phyloP scores from a whole-genome alignment of 2,888 invertebrate genomes.

The Operophtera brumata region DNA sequence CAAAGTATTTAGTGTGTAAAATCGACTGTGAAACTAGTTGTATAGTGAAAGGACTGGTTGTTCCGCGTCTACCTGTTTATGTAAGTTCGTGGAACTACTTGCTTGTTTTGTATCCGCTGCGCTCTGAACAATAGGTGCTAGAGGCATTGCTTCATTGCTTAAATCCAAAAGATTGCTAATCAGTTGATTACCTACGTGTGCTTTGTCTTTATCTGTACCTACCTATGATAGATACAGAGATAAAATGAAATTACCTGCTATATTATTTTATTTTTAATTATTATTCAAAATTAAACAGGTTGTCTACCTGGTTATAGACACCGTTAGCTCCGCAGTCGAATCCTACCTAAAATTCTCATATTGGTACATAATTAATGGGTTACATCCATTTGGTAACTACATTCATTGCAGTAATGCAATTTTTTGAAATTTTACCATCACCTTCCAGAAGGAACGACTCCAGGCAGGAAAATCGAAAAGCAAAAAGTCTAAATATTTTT shows the following conservation, averaged over 20 bases:
- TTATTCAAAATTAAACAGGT: conserved; percentile 13
- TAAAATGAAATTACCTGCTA: not conserved
- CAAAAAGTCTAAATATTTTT: too few species aligned
- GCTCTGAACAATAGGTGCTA: conserved; percentile 20
- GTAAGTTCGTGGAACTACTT: conserved; percentile 62
- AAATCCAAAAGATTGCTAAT: conserved; percentile 15
- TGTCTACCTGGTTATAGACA: not conserved
- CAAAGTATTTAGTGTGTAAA: conserved; percentile 52
- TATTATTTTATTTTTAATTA: not conserved
- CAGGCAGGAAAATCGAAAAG: too few species aligned
- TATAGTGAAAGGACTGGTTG: conserved; percentile 50
- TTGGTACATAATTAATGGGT: too few species aligned
- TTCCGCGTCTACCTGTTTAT: conserved; percentile 47
- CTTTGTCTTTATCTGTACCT: conserved; percentile 33
- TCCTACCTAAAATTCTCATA: too few species aligned
- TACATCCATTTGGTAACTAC: too few species aligned
- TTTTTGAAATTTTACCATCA: too few species aligned
- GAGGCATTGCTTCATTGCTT: conserved; percentile 14
- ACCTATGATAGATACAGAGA: conserved; percentile 13
- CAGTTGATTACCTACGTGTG: conserved; percentile 17
- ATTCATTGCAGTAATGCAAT: too few species aligned
- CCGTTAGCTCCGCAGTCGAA: not conserved
- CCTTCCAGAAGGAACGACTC: too few species aligned
- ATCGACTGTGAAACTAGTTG: conserved; percentile 43
- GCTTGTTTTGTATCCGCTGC: conserved; percentile 36